Conservation (phyloP, 2,888 invertebrate species). For the Anticlea derivata region DNA sequence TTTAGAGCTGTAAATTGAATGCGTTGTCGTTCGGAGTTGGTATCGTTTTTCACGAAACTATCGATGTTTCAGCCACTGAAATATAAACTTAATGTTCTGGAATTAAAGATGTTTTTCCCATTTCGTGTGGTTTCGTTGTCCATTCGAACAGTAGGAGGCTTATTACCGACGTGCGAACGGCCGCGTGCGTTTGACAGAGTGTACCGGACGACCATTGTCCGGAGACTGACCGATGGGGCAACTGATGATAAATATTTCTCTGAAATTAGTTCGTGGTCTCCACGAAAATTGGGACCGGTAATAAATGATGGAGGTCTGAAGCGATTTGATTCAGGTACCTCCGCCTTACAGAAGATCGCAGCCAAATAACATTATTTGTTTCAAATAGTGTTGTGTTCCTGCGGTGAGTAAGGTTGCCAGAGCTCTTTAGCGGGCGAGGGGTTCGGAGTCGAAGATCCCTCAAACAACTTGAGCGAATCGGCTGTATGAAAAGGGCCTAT, state of each 20-base stretch:
- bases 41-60: constrained; percentile 14
- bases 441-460: no score
- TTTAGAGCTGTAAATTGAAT: neutral
- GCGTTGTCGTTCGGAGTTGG: neutral
- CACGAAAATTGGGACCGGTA: constrained; percentile 14
- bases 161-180: constrained; percentile 58
- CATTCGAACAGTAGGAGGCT: constrained; percentile 52
- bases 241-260: constrained; percentile 47
- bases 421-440: no score
- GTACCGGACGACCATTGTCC: constrained; percentile 40
- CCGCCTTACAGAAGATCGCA: no score
- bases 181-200: constrained; percentile 54
- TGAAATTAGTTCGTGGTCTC: constrained; percentile 32
- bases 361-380: no score
- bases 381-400: no score
- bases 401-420: no score
- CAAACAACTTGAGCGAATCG: no score
- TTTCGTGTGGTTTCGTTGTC: constrained; percentile 7
- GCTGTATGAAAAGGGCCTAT: no score
- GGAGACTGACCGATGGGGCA: constrained; percentile 52
- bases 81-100: neutral
- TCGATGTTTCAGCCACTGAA: neutral
- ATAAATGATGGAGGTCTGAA: constrained; percentile 3
- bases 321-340: no score
- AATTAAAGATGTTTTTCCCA: constrained; percentile 15